These are phyloP conservation scores for Caenorhabditis afra DNA, from an alignment of 2,888 invertebrate species.

Conservation along the genomic window DNA sequence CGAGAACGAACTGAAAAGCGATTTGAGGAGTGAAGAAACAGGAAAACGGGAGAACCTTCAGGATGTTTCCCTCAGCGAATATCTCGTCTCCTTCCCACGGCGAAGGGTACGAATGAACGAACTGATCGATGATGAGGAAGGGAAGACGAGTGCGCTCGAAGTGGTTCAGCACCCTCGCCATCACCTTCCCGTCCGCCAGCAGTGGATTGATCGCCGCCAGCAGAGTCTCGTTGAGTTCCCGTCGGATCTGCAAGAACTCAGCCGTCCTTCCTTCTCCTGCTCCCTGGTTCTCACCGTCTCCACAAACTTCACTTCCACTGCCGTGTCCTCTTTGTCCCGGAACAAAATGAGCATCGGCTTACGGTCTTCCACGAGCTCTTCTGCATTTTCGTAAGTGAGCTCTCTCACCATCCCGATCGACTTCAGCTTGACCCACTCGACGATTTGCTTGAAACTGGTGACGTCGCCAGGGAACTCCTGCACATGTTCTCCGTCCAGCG, in stretches of 20 bases:
- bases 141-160: conserved; percentile 24
- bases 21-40: not conserved
- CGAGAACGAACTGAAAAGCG: conserved; percentile 44
- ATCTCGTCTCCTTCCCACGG: conserved; percentile 42
- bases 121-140: conserved; percentile 45
- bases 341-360: conserved; percentile 46
- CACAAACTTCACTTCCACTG: conserved; percentile 26
- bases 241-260: conserved; percentile 41
- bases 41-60: conserved; percentile 13
- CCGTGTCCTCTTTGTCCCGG: conserved; percentile 12
- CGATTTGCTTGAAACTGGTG: conserved; percentile 39
- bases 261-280: too few species aligned
- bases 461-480: conserved; percentile 28
- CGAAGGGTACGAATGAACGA: conserved; percentile 39
- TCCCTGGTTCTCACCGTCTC: conserved; percentile 24
- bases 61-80: conserved; percentile 35
- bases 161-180: conserved; percentile 16
- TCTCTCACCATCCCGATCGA: conserved; percentile 36
- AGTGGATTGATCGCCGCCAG: conserved; percentile 17
- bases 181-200: conserved; percentile 25
- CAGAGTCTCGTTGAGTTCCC: conserved; percentile 15
- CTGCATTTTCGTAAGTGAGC: conserved; percentile 48
- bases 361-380: conserved; percentile 42
- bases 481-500: conserved; percentile 44
- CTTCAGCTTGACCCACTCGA: conserved; percentile 29